Evolutionary conservation across 92 coral and sea anemone genomes (phyloP).

Genomic region (Plumapathes pennacea): DNA sequence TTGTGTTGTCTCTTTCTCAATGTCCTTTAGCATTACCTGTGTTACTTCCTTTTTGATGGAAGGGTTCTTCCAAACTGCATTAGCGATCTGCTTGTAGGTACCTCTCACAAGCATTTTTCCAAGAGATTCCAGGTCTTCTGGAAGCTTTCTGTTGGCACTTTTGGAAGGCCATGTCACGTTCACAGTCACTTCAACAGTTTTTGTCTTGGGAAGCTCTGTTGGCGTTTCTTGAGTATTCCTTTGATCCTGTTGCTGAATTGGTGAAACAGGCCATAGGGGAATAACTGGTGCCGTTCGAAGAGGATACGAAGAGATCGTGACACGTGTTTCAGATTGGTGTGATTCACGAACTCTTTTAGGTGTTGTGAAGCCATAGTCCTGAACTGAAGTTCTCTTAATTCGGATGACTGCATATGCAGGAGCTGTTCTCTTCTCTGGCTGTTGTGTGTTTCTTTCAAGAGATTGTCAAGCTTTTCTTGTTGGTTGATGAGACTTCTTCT

Average conservation of each 20-base stretch:
- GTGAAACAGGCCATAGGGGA: constrained; percentile 7
- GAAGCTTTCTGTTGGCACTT: constrained; percentile 37
- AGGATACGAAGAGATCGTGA: too few species aligned
- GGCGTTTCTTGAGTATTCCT: too few species aligned
- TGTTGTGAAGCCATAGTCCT: background rate
- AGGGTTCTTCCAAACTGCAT: constrained; percentile 51
- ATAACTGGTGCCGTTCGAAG: too few species aligned
- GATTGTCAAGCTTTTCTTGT: background rate
- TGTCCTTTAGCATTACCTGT: constrained; percentile 30
- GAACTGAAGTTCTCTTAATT: constrained; percentile 3
- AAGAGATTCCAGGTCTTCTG: constrained; percentile 54
- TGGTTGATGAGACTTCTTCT: constrained; percentile 7
- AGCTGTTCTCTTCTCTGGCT: background rate
- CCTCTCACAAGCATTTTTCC: constrained; percentile 67
- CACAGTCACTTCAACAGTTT: constrained; percentile 36
- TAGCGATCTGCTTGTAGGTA: constrained; percentile 61
- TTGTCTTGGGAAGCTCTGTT: constrained; percentile 4
- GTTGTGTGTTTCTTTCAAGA: background rate
- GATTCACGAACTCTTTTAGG: constrained; percentile 11
- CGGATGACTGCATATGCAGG: too few species aligned
- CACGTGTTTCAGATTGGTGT: too few species aligned
- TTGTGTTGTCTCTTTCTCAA: constrained; percentile 48
- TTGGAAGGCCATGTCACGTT: constrained; percentile 54
- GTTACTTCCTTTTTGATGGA: constrained; percentile 45
- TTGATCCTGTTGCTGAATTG: background rate